Percentiles rank a stretch among this genome's conserved stretches.
Evolutionary conservation across 2,888 invertebrate species (phyloP).

Genomic region (Pseudeuparius sepicola): DNA sequence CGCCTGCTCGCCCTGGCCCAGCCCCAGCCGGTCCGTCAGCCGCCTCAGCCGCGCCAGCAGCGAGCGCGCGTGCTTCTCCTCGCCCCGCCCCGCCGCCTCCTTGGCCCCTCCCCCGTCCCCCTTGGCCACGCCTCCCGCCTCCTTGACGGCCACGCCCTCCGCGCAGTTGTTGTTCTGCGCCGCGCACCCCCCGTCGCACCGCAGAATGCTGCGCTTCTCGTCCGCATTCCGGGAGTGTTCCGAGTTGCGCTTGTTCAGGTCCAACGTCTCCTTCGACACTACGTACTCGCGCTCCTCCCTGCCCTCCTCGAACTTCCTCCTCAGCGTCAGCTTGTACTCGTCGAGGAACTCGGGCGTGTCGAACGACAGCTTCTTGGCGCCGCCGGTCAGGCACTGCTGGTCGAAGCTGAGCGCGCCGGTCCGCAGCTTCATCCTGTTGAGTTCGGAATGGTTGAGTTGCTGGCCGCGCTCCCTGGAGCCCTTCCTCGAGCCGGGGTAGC

Average conservation of each 20-base stretch:
- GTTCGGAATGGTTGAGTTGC: constrained; percentile 38
- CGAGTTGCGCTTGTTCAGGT: constrained; percentile 36
- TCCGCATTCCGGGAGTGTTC: constrained; percentile 34
- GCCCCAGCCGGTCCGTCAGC: constrained; percentile 44
- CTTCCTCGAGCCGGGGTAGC: constrained; percentile 58
- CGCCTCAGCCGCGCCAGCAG: constrained; percentile 44
- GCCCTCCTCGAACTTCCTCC: constrained; percentile 31
- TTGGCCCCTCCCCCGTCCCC: constrained; percentile 23
- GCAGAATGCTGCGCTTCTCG: constrained; percentile 36
- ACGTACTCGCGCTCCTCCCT: constrained; percentile 28
- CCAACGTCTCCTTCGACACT: constrained; percentile 36
- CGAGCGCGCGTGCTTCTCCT: too few species aligned
- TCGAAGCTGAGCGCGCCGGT: constrained; percentile 36
- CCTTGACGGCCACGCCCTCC: constrained; percentile 17
- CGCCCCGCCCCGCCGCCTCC: constrained; percentile 23
- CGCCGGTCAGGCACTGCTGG: constrained; percentile 32
- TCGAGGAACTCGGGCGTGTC: constrained; percentile 38
- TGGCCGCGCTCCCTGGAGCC: constrained; percentile 53
- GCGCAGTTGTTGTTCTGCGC: constrained; percentile 18
- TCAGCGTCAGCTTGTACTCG: constrained; percentile 34
- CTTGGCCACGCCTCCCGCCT: constrained; percentile 19
- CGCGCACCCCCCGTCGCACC: too few species aligned
- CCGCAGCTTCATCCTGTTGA: constrained; percentile 40
- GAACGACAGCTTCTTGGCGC: constrained; percentile 37
- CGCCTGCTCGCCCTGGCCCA: constrained; percentile 39